Percentiles rank a stretch among this genome's conserved stretches.
Evolutionary conservation across 2,113 vertebrate genomes (phyloP).

Genomic region (Octodon degus): DNA sequence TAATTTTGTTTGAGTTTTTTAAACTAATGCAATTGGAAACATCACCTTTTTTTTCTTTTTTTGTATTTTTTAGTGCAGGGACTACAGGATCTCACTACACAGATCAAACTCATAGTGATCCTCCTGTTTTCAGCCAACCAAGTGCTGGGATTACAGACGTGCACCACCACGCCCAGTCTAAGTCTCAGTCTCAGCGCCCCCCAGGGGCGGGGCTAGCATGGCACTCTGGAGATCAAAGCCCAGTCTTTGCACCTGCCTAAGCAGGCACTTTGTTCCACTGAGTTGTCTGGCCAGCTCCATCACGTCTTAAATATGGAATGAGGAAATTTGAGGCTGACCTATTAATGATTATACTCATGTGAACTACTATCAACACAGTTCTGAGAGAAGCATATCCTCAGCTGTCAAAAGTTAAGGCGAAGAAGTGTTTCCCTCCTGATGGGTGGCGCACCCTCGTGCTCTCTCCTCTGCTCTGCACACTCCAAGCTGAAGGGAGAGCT

Average conservation of each 20-base stretch:
- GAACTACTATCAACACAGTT: neutral
- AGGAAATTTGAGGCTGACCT: neutral
- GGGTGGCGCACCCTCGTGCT: neutral
- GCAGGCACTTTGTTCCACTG: too few relatives aligned
- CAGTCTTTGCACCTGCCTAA: too few relatives aligned
- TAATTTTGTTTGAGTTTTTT: slow-evolving; percentile 59
- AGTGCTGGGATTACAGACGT: too few relatives aligned
- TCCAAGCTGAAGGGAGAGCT: neutral
- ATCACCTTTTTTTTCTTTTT: neutral
- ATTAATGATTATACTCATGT: slow-evolving; percentile 4
- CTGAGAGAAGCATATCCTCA: neutral
- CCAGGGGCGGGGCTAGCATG: too few relatives aligned
- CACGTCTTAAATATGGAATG: slow-evolving; percentile 35
- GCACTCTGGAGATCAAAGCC: too few relatives aligned
- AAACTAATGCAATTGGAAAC: slow-evolving; percentile 18
- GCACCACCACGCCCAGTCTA: too few relatives aligned
- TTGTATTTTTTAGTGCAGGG: too few relatives aligned
- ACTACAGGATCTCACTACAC: too few relatives aligned
- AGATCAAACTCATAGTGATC: too few relatives aligned
- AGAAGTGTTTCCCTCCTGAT: neutral
- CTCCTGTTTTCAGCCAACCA: too few relatives aligned
- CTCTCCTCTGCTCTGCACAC: too few relatives aligned
- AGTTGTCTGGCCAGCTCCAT: neutral
- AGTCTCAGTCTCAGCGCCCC: too few relatives aligned
- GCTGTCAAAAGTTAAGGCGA: neutral